phyloP scores from a whole-genome alignment of 2,888 invertebrate species.

The Cryptophagus acutangulus region DNA sequence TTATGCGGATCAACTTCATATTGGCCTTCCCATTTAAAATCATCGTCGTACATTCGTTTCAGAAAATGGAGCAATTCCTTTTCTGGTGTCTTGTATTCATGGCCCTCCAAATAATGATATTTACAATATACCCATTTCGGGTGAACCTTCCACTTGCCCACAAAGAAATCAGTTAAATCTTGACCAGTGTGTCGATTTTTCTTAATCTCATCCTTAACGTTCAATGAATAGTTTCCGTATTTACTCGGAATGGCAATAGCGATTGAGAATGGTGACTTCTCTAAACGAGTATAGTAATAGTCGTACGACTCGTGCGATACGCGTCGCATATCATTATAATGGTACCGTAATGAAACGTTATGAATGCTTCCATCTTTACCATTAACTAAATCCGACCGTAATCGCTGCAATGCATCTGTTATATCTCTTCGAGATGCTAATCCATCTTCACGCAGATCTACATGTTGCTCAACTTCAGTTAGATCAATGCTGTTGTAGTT shows the following conservation, averaged over 20 bases:
- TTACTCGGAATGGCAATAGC: conserved; percentile 76
- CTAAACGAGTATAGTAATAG: conserved; percentile 76
- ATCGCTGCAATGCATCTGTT: conserved; percentile 52
- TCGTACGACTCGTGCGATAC: conserved; percentile 74
- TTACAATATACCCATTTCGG: conserved; percentile 89
- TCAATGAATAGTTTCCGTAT: conserved; percentile 70
- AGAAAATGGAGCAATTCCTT: conserved; percentile 72
- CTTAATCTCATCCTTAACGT: conserved; percentile 73
- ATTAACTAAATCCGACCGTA: conserved; percentile 69
- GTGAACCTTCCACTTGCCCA: conserved; percentile 74
- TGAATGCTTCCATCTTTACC: conserved; percentile 62
- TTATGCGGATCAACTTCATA: conserved; percentile 44
- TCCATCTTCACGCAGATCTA: conserved; percentile 54
- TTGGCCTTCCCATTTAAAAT: conserved; percentile 62
- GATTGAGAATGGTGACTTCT: conserved; percentile 85
- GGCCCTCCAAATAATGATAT: conserved; percentile 76
- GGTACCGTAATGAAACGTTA: conserved; percentile 68
- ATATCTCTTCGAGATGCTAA: conserved; percentile 59
- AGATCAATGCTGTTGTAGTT: conserved; percentile 97
- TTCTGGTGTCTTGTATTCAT: conserved; percentile 69
- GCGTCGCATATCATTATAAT: conserved; percentile 80
- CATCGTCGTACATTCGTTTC: conserved; percentile 55
- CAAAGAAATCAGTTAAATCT: conserved; percentile 69
- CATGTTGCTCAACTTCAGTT: conserved; percentile 87
- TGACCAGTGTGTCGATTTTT: conserved; percentile 62